These are phyloP conservation scores for Callinectes sapidus DNA, from an alignment of 2,888 invertebrate species.

Conservation along the genomic window DNA sequence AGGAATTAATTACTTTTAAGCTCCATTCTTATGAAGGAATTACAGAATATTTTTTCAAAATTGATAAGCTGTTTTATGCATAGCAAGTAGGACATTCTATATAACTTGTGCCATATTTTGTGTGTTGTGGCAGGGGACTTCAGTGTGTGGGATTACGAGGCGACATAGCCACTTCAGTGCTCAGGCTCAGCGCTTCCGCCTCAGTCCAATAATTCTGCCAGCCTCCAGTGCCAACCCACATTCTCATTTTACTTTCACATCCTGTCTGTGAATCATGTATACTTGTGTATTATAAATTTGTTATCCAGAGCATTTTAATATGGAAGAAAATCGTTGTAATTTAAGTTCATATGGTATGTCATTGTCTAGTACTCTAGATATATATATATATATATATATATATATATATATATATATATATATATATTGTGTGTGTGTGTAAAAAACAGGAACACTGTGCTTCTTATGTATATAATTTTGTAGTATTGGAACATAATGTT, in stretches of 20 bases:
- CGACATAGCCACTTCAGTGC: conserved; percentile 61
- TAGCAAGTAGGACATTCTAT: not conserved
- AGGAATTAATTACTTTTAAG: not conserved
- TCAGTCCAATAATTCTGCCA: conserved; percentile 56
- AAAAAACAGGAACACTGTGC: not conserved
- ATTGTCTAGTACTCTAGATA: conserved; percentile 35
- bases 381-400: not conserved
- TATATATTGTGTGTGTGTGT: not conserved
- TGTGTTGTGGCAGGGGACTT: conserved; percentile 68
- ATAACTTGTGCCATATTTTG: conserved; percentile 57
- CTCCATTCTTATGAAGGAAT: not conserved
- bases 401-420: not conserved
- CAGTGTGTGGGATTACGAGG: conserved; percentile 67
- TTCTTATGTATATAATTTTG: conserved; percentile 36
- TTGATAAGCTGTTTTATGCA: not conserved
- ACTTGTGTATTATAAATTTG: conserved; percentile 30
- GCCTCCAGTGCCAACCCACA: conserved; percentile 67
- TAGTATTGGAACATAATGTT: conserved; percentile 17
- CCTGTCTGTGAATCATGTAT: conserved; percentile 32
- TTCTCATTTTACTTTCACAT: conserved; percentile 32
- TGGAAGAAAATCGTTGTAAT: conserved; percentile 22
- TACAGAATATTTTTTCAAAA: not conserved
- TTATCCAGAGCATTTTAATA: not conserved
- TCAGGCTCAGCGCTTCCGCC: conserved; percentile 60
- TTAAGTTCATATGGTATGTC: conserved; percentile 28